Evolutionary conservation across 1,140 invertebrate species (phyloP).

Genomic region (Olivierus martensii): DNA sequence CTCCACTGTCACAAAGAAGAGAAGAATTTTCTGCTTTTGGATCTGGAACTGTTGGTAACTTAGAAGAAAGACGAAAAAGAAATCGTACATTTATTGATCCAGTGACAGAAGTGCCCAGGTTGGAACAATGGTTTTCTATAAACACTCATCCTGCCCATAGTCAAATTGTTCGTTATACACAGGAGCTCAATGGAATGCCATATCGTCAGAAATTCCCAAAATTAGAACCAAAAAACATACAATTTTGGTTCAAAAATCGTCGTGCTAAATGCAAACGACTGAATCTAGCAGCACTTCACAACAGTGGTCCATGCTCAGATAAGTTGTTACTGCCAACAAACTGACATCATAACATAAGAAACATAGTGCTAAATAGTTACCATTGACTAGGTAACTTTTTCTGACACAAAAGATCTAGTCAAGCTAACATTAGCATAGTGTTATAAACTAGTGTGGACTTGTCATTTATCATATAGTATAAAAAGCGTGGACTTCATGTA

Average conservation of each 20-base stretch:
- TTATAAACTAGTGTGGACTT: too few species aligned
- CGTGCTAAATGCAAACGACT: conserved; percentile 85
- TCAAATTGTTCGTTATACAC: conserved; percentile 90
- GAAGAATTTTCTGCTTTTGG: too few species aligned
- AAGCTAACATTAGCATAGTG: too few species aligned
- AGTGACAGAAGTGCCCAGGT: conserved; percentile 86
- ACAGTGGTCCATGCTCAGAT: too few species aligned
- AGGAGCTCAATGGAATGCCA: conserved; percentile 79
- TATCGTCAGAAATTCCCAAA: conserved; percentile 90
- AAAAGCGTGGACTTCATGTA: too few species aligned
- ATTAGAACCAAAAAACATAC: conserved; percentile 93
- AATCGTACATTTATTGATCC: conserved; percentile 99
- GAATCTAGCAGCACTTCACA: conserved; percentile 44
- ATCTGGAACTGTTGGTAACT: neutral
- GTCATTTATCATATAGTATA: too few species aligned
- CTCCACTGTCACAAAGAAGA: too few species aligned
- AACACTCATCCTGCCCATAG: conserved; percentile 96
- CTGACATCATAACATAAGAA: too few species aligned
- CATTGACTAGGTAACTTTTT: too few species aligned
- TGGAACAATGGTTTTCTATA: conserved; percentile 94
- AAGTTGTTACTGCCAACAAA: too few species aligned
- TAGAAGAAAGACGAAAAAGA: conserved; percentile 28
- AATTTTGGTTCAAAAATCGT: conserved; percentile 84
- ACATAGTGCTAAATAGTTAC: too few species aligned
- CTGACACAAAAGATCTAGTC: too few species aligned